Percentiles rank a stretch among this genome's conserved stretches.
phyloP scores from a whole-genome alignment of 1,140 invertebrate genomes.

The Procambarus virginalis region DNA sequence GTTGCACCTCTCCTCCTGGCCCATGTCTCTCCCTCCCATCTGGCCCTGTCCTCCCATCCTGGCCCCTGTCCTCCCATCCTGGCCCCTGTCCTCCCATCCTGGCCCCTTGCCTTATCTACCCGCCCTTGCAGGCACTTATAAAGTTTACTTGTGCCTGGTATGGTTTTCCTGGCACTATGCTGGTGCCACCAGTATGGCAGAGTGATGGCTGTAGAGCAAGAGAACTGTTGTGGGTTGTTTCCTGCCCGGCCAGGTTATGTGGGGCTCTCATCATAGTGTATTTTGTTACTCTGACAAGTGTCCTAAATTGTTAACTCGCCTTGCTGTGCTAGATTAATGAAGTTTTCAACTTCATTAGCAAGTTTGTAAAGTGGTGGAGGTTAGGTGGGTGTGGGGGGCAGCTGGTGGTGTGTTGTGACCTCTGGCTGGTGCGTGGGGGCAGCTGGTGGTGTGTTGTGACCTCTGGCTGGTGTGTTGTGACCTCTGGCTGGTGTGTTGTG shows the following conservation, averaged over 20 bases:
- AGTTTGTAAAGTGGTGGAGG: constrained; percentile 44
- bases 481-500: background rate
- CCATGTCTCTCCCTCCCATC: background rate
- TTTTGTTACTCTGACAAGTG: constrained; percentile 44
- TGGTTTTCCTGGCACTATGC: no score
- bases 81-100: background rate
- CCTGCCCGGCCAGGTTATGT: background rate
- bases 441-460: background rate
- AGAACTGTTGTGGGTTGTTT: background rate
- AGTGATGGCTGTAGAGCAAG: background rate
- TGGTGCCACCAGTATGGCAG: background rate
- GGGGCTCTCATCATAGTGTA: constrained; percentile 15
- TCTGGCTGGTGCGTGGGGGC: background rate
- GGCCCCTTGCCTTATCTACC: background rate
- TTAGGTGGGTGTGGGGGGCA: background rate
- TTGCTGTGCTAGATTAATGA: constrained; percentile 42
- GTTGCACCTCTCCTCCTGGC: background rate
- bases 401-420: background rate
- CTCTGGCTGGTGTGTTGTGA: background rate
- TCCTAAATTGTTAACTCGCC: constrained; percentile 41
- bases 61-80: background rate
- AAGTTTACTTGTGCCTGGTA: no score
- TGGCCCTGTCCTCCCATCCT: background rate
- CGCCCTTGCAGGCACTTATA: background rate
- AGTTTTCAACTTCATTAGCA: constrained; percentile 52